Evolutionary conservation across 2,888 invertebrate species (phyloP).

Genomic region (Papilio protenor): DNA sequence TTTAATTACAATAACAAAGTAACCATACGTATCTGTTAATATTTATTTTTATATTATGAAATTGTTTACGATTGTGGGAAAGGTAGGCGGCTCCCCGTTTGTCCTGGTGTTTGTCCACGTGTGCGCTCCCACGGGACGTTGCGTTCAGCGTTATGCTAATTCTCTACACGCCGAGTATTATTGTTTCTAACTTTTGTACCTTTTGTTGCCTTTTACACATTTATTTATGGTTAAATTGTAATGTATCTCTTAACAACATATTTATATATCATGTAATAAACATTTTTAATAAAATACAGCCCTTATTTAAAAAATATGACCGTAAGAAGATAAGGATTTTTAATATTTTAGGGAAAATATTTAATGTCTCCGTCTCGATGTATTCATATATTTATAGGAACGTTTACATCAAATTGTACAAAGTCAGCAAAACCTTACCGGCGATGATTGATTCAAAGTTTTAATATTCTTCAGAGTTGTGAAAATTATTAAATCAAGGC

Average conservation of each 20-base stretch:
- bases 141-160: slow-evolving; percentile 78
- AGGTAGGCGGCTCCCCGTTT: slow-evolving; percentile 45
- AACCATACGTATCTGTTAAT: slow-evolving; percentile 6
- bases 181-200: slow-evolving; percentile 67
- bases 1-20: slow-evolving; percentile 12
- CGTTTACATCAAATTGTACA: slow-evolving; percentile 19
- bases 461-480: slow-evolving; percentile 26
- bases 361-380: not conserved
- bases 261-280: not conserved
- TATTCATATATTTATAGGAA: slow-evolving; percentile 8
- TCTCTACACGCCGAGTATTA: slow-evolving; percentile 65
- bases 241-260: slow-evolving; percentile 20
- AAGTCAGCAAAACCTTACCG: not conserved
- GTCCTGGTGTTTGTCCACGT: slow-evolving; percentile 73
- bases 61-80: slow-evolving; percentile 43
- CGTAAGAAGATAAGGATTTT: not conserved
- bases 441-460: slow-evolving; percentile 30
- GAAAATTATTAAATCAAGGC: slow-evolving; percentile 10
- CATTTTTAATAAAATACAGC: not conserved
- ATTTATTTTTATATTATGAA: slow-evolving; percentile 35
- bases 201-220: slow-evolving; percentile 57
- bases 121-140: slow-evolving; percentile 68
- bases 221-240: slow-evolving; percentile 49
- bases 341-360: not conserved
- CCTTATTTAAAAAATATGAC: not conserved